Evolutionary conservation across 1,140 invertebrate genomes (phyloP), one percentile per base, ranked within the genome.

Genomic region (Bombus cullumanus): DNA sequence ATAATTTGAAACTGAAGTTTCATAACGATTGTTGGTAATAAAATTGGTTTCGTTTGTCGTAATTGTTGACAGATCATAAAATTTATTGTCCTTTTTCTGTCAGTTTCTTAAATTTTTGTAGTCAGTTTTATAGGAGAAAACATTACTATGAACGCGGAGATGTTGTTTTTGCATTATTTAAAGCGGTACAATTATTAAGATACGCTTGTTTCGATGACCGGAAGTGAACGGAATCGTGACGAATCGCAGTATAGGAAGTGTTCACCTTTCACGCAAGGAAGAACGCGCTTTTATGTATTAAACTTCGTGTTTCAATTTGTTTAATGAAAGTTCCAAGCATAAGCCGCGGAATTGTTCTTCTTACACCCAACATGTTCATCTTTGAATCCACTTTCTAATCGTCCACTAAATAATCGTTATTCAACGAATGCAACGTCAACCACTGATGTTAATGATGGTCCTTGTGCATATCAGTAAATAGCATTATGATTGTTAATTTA

Each of bases 151-250:
- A 62, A n/a, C 28, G 59, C 4, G 10, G 28, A n/a, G 59, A 62
- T 12, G 12, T 62, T 62, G 12, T n/a, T 62, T 62, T n/a, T 62
- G 12, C 28, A 62, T 62, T 62, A n/a, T 28, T 47, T 28, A 34
- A 12, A 22, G 28, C n/a, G 1, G 39, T 9, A 62, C 25, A 39
- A 62, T 57, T 80, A 68, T 37, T 2, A 25, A 62, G 76, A 37
- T 47, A 80, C 57, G 31, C 5, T 57, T 13, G 34, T 68, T 71
- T 59, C 69, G 80, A 81, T 76, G 73, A 57, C 80, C 80, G 80
- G 79, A 82, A 86, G 80, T 69, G 85, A 86, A 82, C 13, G 84
- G 84, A 72, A 37, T 81, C 78, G 68, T 68, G 69, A 47, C 83
- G 59, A 28, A 47, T 53, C 15, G n/a, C 43, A 15, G 8, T 57